A percentile compares a stretch with the other conserved stretches of the same genome.
Evolutionary conservation across 1,140 invertebrate genomes (phyloP).

Genomic region (Caenorhabditis latens): DNA sequence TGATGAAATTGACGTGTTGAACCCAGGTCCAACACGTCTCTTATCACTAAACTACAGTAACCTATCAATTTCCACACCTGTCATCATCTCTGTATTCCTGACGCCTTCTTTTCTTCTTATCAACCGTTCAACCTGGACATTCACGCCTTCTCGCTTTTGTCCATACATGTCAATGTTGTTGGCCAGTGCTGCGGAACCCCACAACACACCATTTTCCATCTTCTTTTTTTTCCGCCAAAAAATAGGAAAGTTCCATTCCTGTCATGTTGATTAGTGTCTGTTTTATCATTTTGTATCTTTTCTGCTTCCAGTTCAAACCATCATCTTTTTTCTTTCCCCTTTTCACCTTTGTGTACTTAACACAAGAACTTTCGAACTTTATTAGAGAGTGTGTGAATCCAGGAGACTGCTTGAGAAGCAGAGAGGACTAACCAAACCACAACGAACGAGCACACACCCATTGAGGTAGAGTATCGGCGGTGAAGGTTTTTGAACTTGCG

Average conservation of each 20-base stretch:
- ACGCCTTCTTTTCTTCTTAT: neutral
- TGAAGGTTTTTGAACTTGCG: too few species aligned
- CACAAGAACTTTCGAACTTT: slow-evolving; percentile 20
- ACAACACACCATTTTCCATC: neutral
- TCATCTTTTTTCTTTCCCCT: slow-evolving; percentile 3
- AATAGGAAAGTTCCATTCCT: neutral
- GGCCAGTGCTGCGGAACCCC: neutral
- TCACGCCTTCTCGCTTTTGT: neutral
- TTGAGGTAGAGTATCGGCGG: neutral
- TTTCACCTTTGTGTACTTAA: slow-evolving; percentile 10
- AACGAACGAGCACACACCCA: neutral
- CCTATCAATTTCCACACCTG: too few species aligned
- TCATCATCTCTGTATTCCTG: neutral
- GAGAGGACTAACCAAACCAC: neutral
- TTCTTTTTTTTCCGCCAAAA: neutral
- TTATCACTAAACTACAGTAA: too few species aligned
- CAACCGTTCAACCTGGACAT: neutral
- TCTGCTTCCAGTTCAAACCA: neutral
- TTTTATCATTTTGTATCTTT: too few species aligned
- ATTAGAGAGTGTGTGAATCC: neutral
- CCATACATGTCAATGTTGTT: neutral
- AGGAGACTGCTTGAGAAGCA: neutral
- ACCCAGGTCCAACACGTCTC: too few species aligned
- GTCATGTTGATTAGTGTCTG: too few species aligned
- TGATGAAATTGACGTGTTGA: too few species aligned